Conservation (phyloP, 2,797 vertebrate genomes). For the Tokudaia tokunoshimensis region DNA sequence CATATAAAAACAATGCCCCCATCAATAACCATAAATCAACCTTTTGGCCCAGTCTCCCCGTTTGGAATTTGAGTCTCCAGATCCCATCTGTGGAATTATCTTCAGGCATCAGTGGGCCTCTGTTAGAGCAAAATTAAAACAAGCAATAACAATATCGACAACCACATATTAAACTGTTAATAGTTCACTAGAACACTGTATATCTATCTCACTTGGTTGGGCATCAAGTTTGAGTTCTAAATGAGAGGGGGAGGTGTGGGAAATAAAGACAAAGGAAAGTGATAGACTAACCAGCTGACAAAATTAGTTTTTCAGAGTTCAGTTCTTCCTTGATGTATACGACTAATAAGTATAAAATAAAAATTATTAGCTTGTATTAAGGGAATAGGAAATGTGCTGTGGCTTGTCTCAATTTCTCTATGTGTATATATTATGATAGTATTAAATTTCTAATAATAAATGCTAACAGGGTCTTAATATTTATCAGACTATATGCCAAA, state of each 20-base stretch:
- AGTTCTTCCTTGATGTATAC: constrained; percentile 12
- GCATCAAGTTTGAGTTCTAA: constrained; percentile 2
- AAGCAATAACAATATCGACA: constrained; percentile 12
- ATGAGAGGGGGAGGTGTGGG: no score
- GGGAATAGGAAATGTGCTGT: constrained; percentile 13
- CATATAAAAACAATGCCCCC: not conserved
- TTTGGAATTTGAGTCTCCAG: not conserved
- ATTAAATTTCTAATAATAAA: constrained; percentile 47
- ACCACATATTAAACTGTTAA: not conserved
- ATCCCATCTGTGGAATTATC: constrained; percentile 26
- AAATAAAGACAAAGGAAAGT: not conserved
- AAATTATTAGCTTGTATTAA: not conserved
- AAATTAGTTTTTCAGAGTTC: constrained; percentile 57
- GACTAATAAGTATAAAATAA: constrained; percentile 6
- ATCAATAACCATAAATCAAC: not conserved
- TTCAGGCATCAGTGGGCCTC: not conserved
- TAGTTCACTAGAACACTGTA: constrained; percentile 11
- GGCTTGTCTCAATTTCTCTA: not conserved
- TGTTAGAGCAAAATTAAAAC: constrained; percentile 3
- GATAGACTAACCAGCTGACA: not conserved
- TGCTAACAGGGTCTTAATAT: not conserved
- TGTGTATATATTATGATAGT: not conserved
- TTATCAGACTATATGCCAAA: not conserved
- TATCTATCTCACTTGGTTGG: not conserved
- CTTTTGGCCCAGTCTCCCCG: not conserved